A percentile compares a stretch with the other conserved stretches of the same genome.
These are phyloP conservation scores for Tribolium madens DNA, from an alignment of 1,140 invertebrate genomes.

Conservation along the genomic window DNA sequence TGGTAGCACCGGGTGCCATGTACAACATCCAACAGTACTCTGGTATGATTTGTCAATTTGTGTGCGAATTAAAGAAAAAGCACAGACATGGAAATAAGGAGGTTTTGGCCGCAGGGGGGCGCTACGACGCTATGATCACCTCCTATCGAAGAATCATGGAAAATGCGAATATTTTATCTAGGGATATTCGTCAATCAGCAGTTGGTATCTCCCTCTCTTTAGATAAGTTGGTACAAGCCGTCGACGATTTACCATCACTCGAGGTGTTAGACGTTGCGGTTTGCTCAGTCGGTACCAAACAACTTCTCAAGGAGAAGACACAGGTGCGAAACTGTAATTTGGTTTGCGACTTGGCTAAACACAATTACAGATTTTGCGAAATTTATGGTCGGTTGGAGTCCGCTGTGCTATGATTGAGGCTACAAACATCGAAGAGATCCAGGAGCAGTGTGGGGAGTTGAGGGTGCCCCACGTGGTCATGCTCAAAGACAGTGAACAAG, in stretches of 20 bases:
- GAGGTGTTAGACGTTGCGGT: constrained; percentile 75
- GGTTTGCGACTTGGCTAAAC: neutral
- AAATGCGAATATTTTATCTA: constrained; percentile 55
- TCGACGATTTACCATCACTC: constrained; percentile 64
- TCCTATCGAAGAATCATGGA: constrained; percentile 63
- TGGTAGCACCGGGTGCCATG: constrained; percentile 74
- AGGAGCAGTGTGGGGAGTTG: constrained; percentile 74
- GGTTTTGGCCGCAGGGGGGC: constrained; percentile 67
- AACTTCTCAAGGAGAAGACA: constrained; percentile 74
- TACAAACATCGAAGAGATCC: constrained; percentile 73
- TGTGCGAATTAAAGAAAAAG: constrained; percentile 73
- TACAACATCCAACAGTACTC: constrained; percentile 77
- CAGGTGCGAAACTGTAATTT: constrained; percentile 61
- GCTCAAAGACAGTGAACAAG: constrained; percentile 75
- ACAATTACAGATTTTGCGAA: constrained; percentile 63
- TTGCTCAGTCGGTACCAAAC: constrained; percentile 71
- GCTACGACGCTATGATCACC: constrained; percentile 67
- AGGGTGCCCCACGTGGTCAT: constrained; percentile 76
- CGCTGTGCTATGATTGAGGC: constrained; percentile 65
- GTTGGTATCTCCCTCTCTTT: constrained; percentile 83
- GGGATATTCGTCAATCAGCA: constrained; percentile 70
- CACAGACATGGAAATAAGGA: constrained; percentile 68
- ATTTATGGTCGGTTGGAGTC: constrained; percentile 67
- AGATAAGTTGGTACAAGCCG: constrained; percentile 74
- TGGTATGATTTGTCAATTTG: constrained; percentile 80